Base-by-base conservation (phyloP, 2,888 invertebrate genomes). In the Timema cristinae region DNA sequence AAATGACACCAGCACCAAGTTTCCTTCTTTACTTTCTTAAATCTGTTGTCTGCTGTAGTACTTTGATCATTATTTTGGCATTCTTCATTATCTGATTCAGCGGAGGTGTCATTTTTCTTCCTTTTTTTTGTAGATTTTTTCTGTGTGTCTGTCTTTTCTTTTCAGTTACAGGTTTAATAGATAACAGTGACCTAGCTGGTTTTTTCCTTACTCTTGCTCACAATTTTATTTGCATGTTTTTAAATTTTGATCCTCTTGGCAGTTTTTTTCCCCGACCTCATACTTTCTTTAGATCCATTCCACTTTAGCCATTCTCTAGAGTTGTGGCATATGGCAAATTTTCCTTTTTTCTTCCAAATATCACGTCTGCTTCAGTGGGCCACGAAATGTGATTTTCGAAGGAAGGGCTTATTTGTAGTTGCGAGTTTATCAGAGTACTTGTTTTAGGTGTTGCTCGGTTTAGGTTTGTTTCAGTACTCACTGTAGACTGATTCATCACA, bases 1-100 rank as follows among this genome's bases (percentile, higher is more conserved):
- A 32, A 63, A 16, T 63, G 63, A 63, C 63, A 63, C 63, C 63
- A 63, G 63, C 63, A 63, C 63, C 6, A 56, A 56, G 7, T 63
- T 9, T 63, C 63, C 63, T 13, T 13, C 59, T 32, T 63, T 63
- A 63, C 6, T 47, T 63, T 63, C 6, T 16, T 15, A 32, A 16
- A 32, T 63, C 63, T 63, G 1, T 13, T 32, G 32, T 32, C 13
- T 32, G 63, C 9, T 15, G 63, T 63, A 48, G 1, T 4, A 63
- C 16, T 63, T 63, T 63, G 16, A 13, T 1, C 63, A 63, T 63
- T 16, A 8, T 63, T 63, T 63, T 16, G 16, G 16, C 63, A 63
- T 63, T 63, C 16, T 32, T 16, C 32, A 63, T 15, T 63, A 63
- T 63, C 16, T 6, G 32, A 63, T 63, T 63, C 63, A 63, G 63